phyloP scores from a whole-genome alignment of 2,888 invertebrate species.

The Neuroscelio doddi region DNA sequence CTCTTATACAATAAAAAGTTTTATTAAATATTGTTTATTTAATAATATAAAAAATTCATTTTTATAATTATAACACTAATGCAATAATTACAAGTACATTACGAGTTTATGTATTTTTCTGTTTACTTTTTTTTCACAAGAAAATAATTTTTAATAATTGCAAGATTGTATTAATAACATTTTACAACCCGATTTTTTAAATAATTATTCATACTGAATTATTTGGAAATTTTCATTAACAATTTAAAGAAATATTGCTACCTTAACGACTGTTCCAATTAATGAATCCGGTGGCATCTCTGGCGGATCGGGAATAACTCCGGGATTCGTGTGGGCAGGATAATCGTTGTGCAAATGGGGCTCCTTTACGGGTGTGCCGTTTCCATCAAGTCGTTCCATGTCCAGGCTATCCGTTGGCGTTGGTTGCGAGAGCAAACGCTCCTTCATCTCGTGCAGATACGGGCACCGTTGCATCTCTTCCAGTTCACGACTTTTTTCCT shows the following conservation, averaged over 20 bases:
- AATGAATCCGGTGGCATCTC: constrained; percentile 77
- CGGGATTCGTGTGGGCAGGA: constrained; percentile 72
- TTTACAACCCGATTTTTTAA: no score
- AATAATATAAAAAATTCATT: no score
- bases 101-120: no score
- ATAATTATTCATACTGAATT: no score
- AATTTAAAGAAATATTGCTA: constrained; percentile 70
- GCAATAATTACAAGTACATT: no score
- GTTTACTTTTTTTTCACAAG: no score
- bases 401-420: constrained; percentile 78
- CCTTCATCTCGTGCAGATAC: constrained; percentile 95
- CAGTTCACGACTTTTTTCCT: constrained; percentile 58
- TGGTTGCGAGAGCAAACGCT: constrained; percentile 85
- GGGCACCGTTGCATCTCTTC: constrained; percentile 90
- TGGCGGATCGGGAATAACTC: constrained; percentile 70
- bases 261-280: constrained; percentile 92
- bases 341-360: constrained; percentile 71
- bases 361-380: constrained; percentile 69
- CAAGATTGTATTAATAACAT: no score
- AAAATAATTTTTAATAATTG: no score
- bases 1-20: no score
- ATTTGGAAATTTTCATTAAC: neutral
- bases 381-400: constrained; percentile 76
- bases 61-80: no score
- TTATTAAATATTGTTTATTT: no score